phyloP scores from a whole-genome alignment of 2,113 vertebrate species.

The Nothobranchius kuhntae region DNA sequence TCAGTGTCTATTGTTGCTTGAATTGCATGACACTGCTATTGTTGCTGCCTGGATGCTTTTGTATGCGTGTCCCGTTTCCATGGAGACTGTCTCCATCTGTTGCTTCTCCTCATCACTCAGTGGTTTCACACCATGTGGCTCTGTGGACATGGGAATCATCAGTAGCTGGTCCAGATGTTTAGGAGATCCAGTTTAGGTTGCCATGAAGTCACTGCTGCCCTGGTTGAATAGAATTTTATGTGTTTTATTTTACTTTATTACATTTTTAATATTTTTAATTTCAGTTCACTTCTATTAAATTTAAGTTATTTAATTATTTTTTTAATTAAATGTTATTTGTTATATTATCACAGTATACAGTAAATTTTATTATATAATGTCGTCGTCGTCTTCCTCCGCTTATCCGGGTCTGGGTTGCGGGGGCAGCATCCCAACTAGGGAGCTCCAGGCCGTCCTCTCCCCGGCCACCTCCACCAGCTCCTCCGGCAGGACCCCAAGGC shows the following conservation, averaged over 20 bases:
- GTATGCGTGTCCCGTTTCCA: slow-evolving; percentile 4
- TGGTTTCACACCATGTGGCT: neutral
- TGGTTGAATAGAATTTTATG: neutral
- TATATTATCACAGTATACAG: too few relatives aligned
- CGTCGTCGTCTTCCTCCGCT: too few relatives aligned
- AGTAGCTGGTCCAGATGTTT: neutral
- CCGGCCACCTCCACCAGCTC: too few relatives aligned
- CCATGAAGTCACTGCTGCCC: neutral
- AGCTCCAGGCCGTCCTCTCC: too few relatives aligned
- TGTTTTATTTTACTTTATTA: neutral
- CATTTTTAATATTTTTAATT: neutral
- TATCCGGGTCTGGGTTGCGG: too few relatives aligned
- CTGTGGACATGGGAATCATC: slow-evolving; percentile 1
- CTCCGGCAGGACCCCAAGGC: too few relatives aligned
- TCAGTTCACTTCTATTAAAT: neutral
- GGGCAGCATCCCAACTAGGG: too few relatives aligned
- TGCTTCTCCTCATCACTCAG: slow-evolving; percentile 10
- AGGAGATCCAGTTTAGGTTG: neutral
- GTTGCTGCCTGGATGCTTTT: slow-evolving; percentile 10
- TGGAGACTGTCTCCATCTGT: slow-evolving; percentile 15
- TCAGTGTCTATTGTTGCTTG: neutral
- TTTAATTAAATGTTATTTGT: too few relatives aligned
- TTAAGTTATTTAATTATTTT: neutral
- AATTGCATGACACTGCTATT: neutral
- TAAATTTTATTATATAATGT: too few relatives aligned